Evolutionary conservation across 1,140 invertebrate species (phyloP), one percentile per base, ranked within the genome.

Genomic region (Ptiloglossa arizonensis): DNA sequence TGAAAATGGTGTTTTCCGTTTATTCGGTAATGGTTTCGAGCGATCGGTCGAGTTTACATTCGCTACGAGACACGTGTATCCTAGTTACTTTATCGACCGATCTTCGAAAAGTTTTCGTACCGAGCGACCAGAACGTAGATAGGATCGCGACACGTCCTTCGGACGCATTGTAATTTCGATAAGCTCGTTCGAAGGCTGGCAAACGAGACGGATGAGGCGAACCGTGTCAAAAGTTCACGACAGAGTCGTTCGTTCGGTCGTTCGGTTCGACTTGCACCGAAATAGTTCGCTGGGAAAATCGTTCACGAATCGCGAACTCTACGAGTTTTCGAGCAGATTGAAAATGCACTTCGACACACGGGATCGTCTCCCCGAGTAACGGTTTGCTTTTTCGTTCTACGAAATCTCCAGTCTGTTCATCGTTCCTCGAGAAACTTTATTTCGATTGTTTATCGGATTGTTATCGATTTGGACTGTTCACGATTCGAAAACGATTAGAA

Each of bases 251-350:
- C n/a, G n/a, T n/a, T 17, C 15, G 60, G 48, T 19, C 17, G n/a
- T n/a, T n/a, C n/a, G n/a, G n/a, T n/a, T n/a, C n/a, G n/a, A 50
- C 2, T 15, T 22, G 13, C 62, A 48, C 24, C 24, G 24, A 29
- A 64, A 64, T 64, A 29, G 22, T 46, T 27, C 35, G 48, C 48
- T 50, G 15, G n/a, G 27, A 48, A 29, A 64, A 35, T 35, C 35
- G 35, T 46, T 48, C 27, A 17, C 1, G 4, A 41, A 2, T 19
- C 1, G 15, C 11, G 15, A 15, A 17, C 15, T 46, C 35, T 19
- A 15, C 24, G 41, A 27, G 5, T 6, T 8, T 35, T 8, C 41
- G 6, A 5, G 3, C 22, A 48, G 24, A 48, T 3, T 27, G 41
- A 17, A n/a, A 64, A 64, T 29, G n/a, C 29, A 19, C 17, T 24